Conservation (phyloP, 1,140 invertebrate genomes). For the Solenopsis invicta region DNA sequence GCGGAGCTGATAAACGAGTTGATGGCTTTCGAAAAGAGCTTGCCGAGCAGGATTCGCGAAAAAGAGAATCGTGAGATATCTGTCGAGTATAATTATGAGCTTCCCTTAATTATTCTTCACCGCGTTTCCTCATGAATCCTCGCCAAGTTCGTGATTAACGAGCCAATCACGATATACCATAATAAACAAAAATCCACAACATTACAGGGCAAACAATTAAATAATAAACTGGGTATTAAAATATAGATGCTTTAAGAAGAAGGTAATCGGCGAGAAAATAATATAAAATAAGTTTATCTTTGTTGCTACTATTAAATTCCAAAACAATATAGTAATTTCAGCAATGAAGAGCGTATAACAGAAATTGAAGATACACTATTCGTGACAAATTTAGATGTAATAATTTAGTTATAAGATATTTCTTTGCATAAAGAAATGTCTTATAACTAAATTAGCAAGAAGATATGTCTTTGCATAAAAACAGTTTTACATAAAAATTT, state of each 20-base stretch:
- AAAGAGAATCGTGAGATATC: slow-evolving; percentile 10
- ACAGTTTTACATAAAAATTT: too few species aligned
- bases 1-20: neutral
- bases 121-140: neutral
- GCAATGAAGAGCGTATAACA: neutral
- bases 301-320: neutral
- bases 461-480: neutral
- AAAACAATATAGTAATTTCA: neutral
- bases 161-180: neutral
- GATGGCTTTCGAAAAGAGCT: slow-evolving; percentile 23
- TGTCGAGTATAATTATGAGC: slow-evolving; percentile 18
- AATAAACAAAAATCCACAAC: neutral
- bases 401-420: too few species aligned
- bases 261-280: neutral
- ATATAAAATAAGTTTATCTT: neutral
- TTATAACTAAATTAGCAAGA: too few species aligned
- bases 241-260: neutral
- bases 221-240: neutral
- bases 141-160: neutral
- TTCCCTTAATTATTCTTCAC: neutral
- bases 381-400: neutral
- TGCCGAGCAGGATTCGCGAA: neutral
- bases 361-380: neutral
- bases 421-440: neutral
- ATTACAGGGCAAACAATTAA: neutral